Conservation (phyloP, 2,888 invertebrate genomes). For the Ormia ochracea region DNA sequence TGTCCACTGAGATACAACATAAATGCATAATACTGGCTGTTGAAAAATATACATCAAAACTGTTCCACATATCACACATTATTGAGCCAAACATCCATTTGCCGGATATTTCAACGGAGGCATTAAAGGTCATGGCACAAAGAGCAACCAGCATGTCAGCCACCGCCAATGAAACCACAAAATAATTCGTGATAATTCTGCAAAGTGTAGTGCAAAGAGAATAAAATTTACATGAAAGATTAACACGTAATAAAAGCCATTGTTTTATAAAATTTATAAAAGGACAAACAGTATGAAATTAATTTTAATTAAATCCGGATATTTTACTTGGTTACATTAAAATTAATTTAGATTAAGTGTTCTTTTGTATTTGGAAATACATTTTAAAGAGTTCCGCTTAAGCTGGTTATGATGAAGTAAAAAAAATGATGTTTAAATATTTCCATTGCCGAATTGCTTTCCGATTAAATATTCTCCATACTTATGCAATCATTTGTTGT, state of each 20-base stretch:
- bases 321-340: not conserved
- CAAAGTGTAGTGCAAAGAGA: slow-evolving; percentile 24
- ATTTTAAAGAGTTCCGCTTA: not conserved
- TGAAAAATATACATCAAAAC: slow-evolving; percentile 94
- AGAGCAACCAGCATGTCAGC: slow-evolving; percentile 95
- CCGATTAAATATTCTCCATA: not conserved
- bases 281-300: not conserved
- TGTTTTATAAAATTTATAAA: not conserved
- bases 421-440: not conserved
- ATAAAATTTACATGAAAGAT: slow-evolving; percentile 2
- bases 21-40: slow-evolving; percentile 94
- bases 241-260: not conserved
- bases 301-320: not conserved
- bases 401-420: not conserved
- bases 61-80: slow-evolving; percentile 97
- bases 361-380: not conserved
- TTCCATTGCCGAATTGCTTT: not conserved
- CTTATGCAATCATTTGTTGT: not conserved
- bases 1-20: slow-evolving; percentile 95
- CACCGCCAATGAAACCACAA: slow-evolving; percentile 95
- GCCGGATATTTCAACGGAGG: slow-evolving; percentile 89
- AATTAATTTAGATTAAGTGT: not conserved
- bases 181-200: slow-evolving; percentile 94
- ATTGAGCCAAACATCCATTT: slow-evolving; percentile 92
- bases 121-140: slow-evolving; percentile 95